Percentiles rank a stretch among this genome's conserved stretches.
Conservation (phyloP, 2,888 invertebrate species). For the Phengaris alcon region DNA sequence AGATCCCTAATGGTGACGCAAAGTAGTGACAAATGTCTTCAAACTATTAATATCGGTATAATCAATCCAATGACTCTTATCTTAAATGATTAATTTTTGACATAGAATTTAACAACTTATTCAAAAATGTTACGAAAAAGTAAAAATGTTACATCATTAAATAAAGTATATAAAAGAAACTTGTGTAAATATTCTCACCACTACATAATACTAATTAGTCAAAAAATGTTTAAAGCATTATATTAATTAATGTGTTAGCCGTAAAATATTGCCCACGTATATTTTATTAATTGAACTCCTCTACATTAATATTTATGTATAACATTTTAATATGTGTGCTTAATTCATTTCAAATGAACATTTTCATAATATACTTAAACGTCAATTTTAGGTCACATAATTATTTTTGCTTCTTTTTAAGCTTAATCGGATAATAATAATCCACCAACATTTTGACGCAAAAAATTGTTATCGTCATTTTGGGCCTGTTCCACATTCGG, state of each 20-base stretch:
- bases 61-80: conserved; percentile 17
- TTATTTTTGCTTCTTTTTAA: not conserved
- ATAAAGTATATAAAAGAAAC: conserved; percentile 14
- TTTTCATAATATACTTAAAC: not conserved
- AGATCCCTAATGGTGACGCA: not conserved
- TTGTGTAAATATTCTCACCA: conserved; percentile 28
- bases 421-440: too few relatives aligned
- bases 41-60: conserved; percentile 10
- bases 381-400: not conserved
- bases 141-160: conserved; percentile 1
- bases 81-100: conserved; percentile 3
- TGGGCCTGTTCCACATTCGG: too few relatives aligned
- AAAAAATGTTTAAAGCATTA: conserved; percentile 23
- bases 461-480: too few relatives aligned
- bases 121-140: conserved; percentile 2
- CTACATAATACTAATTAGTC: conserved; percentile 26
- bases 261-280: conserved; percentile 23
- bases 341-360: not conserved
- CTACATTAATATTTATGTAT: conserved; percentile 29
- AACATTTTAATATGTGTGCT: conserved; percentile 24
- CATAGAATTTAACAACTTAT: conserved; percentile 1
- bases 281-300: conserved; percentile 20
- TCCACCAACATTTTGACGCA: too few relatives aligned
- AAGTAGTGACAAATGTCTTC: not conserved
- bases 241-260: conserved; percentile 26